phyloP scores from a whole-genome alignment of 2,797 vertebrate genomes.

The Tauraco hartlaubi region DNA sequence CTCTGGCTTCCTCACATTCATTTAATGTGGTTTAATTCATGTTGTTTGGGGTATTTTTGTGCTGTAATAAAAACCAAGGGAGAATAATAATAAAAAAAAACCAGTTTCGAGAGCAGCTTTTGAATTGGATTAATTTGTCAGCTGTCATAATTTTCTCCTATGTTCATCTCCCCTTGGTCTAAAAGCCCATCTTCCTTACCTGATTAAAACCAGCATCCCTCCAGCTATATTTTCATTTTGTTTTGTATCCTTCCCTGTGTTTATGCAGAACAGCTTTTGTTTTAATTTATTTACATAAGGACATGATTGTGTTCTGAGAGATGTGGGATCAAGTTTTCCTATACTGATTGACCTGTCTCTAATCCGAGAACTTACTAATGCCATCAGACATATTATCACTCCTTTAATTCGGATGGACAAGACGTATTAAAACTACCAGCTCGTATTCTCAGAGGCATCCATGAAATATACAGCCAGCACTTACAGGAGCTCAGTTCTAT shows the following conservation, averaged over 20 bases:
- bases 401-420: background rate
- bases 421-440: background rate
- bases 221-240: background rate
- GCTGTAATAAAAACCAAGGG: background rate
- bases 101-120: background rate
- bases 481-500: background rate
- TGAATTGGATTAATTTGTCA: slow-evolving; percentile 28
- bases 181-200: background rate
- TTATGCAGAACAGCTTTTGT: background rate
- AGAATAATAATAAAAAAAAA: background rate
- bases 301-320: background rate
- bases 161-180: background rate
- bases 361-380: background rate
- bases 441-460: background rate
- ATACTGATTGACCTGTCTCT: background rate
- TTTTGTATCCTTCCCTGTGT: background rate
- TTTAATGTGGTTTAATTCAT: background rate
- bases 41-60: background rate
- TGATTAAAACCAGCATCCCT: slow-evolving; percentile 1
- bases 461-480: background rate
- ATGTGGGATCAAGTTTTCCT: background rate
- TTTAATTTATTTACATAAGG: background rate
- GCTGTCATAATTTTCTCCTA: background rate
- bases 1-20: background rate
- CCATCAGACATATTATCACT: background rate